A percentile compares a stretch with the other conserved stretches of the same genome.
Evolutionary conservation across 1,140 invertebrate genomes (phyloP).

Genomic region (Trichogramma pretiosum): DNA sequence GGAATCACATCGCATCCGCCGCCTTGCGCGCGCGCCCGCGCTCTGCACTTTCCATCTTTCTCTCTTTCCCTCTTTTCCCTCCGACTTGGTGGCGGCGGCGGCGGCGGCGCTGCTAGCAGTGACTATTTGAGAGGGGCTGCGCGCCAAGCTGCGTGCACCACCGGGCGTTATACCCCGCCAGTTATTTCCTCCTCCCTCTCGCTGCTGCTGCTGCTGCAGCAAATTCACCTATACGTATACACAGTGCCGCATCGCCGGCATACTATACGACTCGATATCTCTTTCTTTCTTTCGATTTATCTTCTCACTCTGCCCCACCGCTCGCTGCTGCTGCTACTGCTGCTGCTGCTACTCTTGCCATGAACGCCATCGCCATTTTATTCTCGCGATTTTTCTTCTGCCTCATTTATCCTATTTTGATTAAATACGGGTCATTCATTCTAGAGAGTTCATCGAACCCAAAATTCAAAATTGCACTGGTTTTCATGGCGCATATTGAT

Average conservation of each 20-base stretch:
- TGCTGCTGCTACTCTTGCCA: not conserved
- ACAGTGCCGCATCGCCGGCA: conserved; percentile 5
- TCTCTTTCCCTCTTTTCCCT: conserved; percentile 41
- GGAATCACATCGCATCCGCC: conserved; percentile 7
- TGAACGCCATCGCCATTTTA: conserved; percentile 16
- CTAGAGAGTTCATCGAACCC: no score
- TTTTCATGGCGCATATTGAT: no score
- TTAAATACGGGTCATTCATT: no score
- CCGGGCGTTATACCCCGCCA: not conserved
- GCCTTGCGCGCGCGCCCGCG: not conserved
- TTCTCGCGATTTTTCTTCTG: no score
- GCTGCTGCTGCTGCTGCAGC: not conserved
- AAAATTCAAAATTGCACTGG: no score
- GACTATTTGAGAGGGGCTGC: no score
- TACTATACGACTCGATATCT: conserved; percentile 18
- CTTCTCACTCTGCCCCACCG: conserved; percentile 24
- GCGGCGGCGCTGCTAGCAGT: conserved; percentile 30
- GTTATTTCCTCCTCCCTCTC: not conserved
- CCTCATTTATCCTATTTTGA: no score
- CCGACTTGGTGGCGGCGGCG: conserved; percentile 38
- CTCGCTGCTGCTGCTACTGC: not conserved
- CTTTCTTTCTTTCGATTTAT: conserved; percentile 20
- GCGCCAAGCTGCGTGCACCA: conserved; percentile 17
- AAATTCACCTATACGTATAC: conserved; percentile 18
- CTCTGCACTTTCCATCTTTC: no score